Conservation (phyloP, 2,113 vertebrate genomes). For the Diglossa brunneiventris region DNA sequence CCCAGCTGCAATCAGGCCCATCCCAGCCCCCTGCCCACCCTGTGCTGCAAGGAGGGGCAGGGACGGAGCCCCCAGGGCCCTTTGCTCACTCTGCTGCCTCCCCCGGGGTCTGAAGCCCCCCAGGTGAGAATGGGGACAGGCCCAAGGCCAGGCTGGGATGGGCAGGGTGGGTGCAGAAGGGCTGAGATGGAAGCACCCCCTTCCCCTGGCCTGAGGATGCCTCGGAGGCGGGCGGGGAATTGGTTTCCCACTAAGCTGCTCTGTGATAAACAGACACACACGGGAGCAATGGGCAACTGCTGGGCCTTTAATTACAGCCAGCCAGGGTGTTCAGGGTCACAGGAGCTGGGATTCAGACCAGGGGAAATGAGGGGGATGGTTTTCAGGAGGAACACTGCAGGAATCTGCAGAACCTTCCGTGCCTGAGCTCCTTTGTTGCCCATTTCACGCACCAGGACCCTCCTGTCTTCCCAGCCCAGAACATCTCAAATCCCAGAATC, state of each 20-base stretch:
- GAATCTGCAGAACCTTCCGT: not conserved
- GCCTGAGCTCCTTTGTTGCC: not conserved
- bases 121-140: not conserved
- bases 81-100: not conserved
- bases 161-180: not conserved
- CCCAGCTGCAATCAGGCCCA: not conserved
- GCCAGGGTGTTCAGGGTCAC: not conserved
- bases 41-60: not conserved
- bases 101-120: not conserved
- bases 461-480: not conserved
- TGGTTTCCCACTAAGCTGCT: not conserved
- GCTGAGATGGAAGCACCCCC: not conserved
- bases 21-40: not conserved
- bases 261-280: not conserved
- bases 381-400: not conserved
- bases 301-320: not conserved
- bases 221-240: not conserved
- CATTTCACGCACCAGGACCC: not conserved
- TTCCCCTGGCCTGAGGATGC: not conserved
- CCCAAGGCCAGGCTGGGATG: not conserved
- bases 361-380: not conserved
- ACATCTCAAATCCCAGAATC: not conserved
- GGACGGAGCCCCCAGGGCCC: fast-evolving
- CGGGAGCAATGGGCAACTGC: not conserved
- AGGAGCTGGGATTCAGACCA: not conserved